A percentile compares a stretch with the other conserved stretches of the same genome.
Evolutionary conservation across 2,888 invertebrate species (phyloP).

Genomic region (Machimus atricapillus): DNA sequence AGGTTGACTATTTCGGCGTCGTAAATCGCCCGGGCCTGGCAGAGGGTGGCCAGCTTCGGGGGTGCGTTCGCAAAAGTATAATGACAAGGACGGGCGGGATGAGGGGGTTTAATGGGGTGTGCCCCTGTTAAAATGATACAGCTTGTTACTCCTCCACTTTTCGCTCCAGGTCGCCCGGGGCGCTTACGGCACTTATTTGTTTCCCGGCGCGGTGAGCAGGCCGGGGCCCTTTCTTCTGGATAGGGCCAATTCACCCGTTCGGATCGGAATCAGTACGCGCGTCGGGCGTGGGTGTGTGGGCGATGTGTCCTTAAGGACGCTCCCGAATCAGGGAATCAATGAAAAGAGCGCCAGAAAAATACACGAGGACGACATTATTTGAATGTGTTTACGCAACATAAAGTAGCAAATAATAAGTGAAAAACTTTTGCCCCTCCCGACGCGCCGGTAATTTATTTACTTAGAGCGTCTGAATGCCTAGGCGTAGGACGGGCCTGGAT

Average conservation of each 20-base stretch:
- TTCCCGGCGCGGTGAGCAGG: background rate
- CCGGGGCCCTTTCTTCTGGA: background rate
- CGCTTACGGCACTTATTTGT: conserved; percentile 12
- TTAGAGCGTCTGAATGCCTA: background rate
- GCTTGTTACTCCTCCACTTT: conserved; percentile 25
- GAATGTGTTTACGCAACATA: conserved; percentile 46
- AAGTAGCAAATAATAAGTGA: conserved; percentile 46
- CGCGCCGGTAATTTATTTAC: conserved; percentile 21
- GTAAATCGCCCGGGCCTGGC: background rate
- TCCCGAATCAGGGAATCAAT: conserved; percentile 23
- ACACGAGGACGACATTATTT: conserved; percentile 42
- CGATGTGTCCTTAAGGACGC: conserved; percentile 1
- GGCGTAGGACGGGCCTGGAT: background rate
- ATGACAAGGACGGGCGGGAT: too few species aligned
- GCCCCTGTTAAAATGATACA: conserved; percentile 4
- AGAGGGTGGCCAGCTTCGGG: background rate
- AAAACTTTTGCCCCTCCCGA: background rate
- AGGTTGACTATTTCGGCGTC: background rate
- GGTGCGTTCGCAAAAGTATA: background rate
- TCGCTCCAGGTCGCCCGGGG: background rate
- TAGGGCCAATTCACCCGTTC: background rate
- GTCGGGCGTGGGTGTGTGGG: background rate
- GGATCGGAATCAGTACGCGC: background rate
- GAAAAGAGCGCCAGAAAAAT: conserved; percentile 36
- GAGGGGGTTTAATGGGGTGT: background rate